A percentile compares a stretch with the other conserved stretches of the same genome.
Evolutionary conservation across 2,888 invertebrate species (phyloP).

Genomic region (Unio delphinus): DNA sequence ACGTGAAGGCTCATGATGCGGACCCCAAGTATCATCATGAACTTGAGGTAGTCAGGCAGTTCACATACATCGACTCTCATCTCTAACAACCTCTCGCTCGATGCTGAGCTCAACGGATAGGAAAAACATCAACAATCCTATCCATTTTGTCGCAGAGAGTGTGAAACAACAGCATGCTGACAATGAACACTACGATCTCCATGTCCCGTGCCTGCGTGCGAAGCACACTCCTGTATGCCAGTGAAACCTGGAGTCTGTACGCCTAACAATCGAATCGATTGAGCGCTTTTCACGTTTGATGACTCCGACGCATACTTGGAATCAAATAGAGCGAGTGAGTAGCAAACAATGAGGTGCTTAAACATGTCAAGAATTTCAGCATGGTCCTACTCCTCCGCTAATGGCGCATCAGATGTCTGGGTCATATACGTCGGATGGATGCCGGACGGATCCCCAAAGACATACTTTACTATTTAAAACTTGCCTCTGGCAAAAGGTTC

Average conservation of each 20-base stretch:
- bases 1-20: no score
- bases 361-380: no score
- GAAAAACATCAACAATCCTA: conserved; percentile 8
- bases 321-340: background rate
- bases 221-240: conserved; percentile 7
- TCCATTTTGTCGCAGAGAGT: conserved; percentile 9
- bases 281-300: background rate
- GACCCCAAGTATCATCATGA: no score
- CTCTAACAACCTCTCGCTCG: no score
- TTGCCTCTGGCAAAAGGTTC: no score
- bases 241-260: conserved; percentile 4
- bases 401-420: no score
- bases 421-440: no score
- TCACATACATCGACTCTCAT: no score
- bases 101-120: background rate
- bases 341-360: background rate
- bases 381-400: no score
- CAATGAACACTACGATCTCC: background rate
- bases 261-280: background rate
- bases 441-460: no score
- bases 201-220: conserved; percentile 6
- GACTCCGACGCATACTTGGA: conserved; percentile 2
- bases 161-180: conserved; percentile 3
- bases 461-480: no score
- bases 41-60: background rate